Evolutionary conservation across 1,140 invertebrate species (phyloP), one percentile per base, ranked within the genome.

Genomic region (Samia ricini): DNA sequence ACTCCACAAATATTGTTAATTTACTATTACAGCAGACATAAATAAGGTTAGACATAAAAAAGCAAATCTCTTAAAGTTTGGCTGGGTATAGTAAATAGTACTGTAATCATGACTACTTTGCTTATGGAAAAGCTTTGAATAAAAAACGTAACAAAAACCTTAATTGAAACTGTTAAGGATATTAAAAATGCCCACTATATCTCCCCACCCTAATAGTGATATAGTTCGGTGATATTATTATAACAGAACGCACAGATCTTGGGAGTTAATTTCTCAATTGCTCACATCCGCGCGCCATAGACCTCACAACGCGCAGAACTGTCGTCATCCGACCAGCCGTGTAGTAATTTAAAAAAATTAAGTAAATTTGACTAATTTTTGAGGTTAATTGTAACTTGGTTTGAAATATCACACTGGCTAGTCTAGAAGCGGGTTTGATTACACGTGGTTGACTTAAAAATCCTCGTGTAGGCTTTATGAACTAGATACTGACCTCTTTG

Each of bases 241-340:
- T 10, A 42, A 42, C 33, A 42, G 33, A 42, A 19, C n/a, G 33
- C 20, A 42, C 24, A 20, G 21, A 55, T 61, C 60, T 61, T 61
- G 19, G 29, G 33, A 60, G 29, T 68, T 68, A 64, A 85, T 83
- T 78, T 70, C 72, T 88, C 85, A 88, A 88, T 88, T 88, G 83
- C 64, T 70, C 59, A 66, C 81, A 85, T 88, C 85, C 85, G 79
- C 55, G 72, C 60, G 69, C 63, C 74, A 74, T 62, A 79, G 79
- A 81, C 61, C 33, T 23, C 70, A 56, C 50, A 74, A 72, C 60
- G 56, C 19, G 54, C 64, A 79, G 76, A 81, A 74, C 61, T 74
- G 72, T 49, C 74, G 51, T 59, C 69, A 72, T 76, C 33, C 15
- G 33, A 42, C 12, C n/a, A n/a, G n/a, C 33, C 33, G 33, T 42